Evolutionary conservation across 92 coral and sea anemone genomes (phyloP), one percentile per base, ranked within the genome.

Genomic region (Muricea muricata): DNA sequence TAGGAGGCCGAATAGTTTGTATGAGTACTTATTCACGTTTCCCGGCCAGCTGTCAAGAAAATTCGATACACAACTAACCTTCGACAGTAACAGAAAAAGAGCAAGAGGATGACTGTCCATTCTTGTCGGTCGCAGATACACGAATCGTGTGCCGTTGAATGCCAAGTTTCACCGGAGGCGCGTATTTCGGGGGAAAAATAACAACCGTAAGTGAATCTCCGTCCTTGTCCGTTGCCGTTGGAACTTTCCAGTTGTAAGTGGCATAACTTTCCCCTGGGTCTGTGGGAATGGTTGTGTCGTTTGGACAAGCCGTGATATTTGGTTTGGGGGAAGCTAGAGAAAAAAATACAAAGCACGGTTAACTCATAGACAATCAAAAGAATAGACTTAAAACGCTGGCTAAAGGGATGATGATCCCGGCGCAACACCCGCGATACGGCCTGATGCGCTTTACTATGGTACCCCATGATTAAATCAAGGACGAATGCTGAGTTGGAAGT

Each of bases 221-320:
- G 17, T 70, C 48, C 14, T 70, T 11, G 76, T 70, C 76, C 3
- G 76, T 35, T 14, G 76, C 76, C 2, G 54, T 37, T 1, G 76
- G 76, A 10, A 70, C 76, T 1, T 39, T 70, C 76, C 76, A 70
- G 26, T 70, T 34, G 3, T 15, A 13, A 35, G 48, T 34, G 17
- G 23, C 48, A 18, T 37, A 37, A 37, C 15, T 23, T 37, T 37
- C 26, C 4, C 76, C 76, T 15, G 14, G 48, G 39, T 70, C 54
- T 18, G 76, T 70, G 0, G 50, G 48, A 23, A 37, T 3, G 6
- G 25, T 39, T 4, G 55, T 70, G 14, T 33, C 25, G 21, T 70
- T 70, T 12, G 48, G 50, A 34, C 76, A 70, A 34, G n/a, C 17
- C 2, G 29, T 6, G 18, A 35, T n/a, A n/a, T 13, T 24, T 3